Percentiles rank a stretch among this genome's conserved stretches.
Conservation (phyloP, 2,113 vertebrate species). For the Dicentrarchus labrax region DNA sequence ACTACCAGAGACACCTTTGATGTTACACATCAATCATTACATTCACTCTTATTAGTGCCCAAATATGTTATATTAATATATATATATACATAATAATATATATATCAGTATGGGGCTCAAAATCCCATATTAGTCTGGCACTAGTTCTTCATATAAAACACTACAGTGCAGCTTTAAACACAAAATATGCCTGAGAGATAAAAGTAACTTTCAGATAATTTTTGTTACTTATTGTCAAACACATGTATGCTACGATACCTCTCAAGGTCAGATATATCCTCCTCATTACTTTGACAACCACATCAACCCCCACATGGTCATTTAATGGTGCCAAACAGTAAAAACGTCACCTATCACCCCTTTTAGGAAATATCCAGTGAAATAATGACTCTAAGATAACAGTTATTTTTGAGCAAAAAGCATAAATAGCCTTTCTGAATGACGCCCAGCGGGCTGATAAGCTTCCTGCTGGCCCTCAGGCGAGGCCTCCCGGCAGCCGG, state of each 20-base stretch:
- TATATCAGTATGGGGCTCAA: too few species aligned
- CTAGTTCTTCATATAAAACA: too few species aligned
- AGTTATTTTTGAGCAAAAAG: constrained; percentile 39
- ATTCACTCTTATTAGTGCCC: too few species aligned
- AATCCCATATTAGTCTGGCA: too few species aligned
- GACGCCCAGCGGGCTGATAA: constrained; percentile 36
- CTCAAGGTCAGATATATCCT: neutral
- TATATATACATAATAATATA: too few species aligned
- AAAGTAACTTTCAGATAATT: neutral
- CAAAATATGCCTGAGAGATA: neutral
- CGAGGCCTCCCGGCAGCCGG: constrained; percentile 17
- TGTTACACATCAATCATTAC: too few species aligned
- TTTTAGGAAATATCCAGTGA: constrained; percentile 26
- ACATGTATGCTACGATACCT: neutral
- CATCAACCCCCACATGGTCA: neutral
- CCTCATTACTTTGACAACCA: neutral
- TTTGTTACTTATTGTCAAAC: neutral
- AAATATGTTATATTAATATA: too few species aligned
- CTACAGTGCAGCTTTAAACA: neutral
- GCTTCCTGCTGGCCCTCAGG: constrained; percentile 35
- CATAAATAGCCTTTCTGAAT: constrained; percentile 31
- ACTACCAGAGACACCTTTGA: too few species aligned
- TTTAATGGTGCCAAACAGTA: constrained; percentile 8
- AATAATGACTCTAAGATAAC: constrained; percentile 19
- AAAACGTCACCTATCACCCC: constrained; percentile 26